Base-by-base conservation (phyloP, 35 echinoderm and acorn worm genomes). In the Apostichopus californicus region DNA sequence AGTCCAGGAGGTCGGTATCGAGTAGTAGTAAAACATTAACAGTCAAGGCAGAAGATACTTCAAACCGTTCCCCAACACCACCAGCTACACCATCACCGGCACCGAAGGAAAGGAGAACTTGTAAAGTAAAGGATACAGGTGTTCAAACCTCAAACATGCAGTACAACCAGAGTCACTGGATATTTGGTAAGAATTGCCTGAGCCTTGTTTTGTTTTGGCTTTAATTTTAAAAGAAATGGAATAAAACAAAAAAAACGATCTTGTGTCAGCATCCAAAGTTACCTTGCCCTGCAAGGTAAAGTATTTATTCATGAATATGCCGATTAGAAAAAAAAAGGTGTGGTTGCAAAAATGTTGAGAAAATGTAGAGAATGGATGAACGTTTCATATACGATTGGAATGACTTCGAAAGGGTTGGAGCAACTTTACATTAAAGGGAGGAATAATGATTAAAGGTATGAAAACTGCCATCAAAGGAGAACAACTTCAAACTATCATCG, bases 161-260 rank as follows among this genome's bases (percentile, higher is more conserved):
- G 56, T 21, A n/a, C 56, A 22, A n/a, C 46, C 86, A 72, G 18
- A 14, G 15, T 55, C 86, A 89, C 34, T 89, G 86, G 86, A 11
- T 89, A 52, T 89, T 66, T 89, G 86, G 86, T 89, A 57, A 89
- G 86, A 57, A 55, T 21, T 85, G 18, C 20, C 54, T 66, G 22
- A 61, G 5, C 17, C 77, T 24, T 78, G 8, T 78, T 17, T 61
- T 61, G 58, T 61, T 46, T 3, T 46, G 34, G 2, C 1, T 46
- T 46, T 46, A 46, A 46, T 46, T 1, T 46, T 46, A 46, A 46
- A 46, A 46, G 34, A 46, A 46, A 46, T 46, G 34, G 1, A 46
- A 46, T 25, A 25, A 25, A 25, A 25, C 24, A 46, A 46, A 46
- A 3, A 46, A 46, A 46, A 46, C 34, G 26, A 46, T 46, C 34